A percentile compares a stretch with the other conserved stretches of the same genome.
Evolutionary conservation across 2,113 vertebrate genomes (phyloP).

Genomic region (zebrafish (Danio rerio)): GRCz12tu NC_133189.1:27762001-27762500

Average conservation of each 20-base stretch:
- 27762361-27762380: conserved; percentile 55
- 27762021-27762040: conserved; percentile 15
- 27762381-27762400: conserved; percentile 42
- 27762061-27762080: conserved; percentile 37
- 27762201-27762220: background rate
- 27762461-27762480: background rate
- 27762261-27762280: conserved; percentile 66
- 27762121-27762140: conserved; percentile 25
- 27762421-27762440: conserved; percentile 43
- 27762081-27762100: conserved; percentile 45
- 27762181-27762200: conserved; percentile 20
- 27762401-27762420: conserved; percentile 51
- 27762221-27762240: background rate
- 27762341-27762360: conserved; percentile 64
- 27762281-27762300: conserved; percentile 59
- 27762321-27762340: conserved; percentile 73
- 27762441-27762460: background rate
- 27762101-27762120: conserved; percentile 51
- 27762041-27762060: conserved; percentile 14
- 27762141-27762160: conserved; percentile 3
- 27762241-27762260: conserved; percentile 59
- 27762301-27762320: conserved; percentile 44
- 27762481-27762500: background rate
- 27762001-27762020: conserved; percentile 31
- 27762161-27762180: background rate